Base-by-base conservation (phyloP, 2,888 invertebrate species). In the Campoplex nolae region DNA sequence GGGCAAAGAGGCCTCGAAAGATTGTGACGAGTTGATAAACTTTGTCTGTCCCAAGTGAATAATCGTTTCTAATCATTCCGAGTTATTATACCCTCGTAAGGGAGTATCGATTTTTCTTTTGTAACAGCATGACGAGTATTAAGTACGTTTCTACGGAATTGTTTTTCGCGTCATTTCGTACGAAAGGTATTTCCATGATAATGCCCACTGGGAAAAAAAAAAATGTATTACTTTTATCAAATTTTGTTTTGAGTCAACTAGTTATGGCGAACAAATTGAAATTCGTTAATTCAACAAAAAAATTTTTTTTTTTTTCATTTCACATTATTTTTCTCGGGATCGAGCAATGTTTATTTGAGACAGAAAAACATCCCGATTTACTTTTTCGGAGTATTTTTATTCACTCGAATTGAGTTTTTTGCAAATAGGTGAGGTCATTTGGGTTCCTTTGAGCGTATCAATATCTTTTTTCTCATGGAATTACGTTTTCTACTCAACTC, bases 21-120 rank as follows among this genome's bases (percentile, higher is more conserved):
- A 86, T 86, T 23, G 62, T 70, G 62, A 62, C 54, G 45, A 62
- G 78, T 65, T 79, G 86, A 86, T 79, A 83, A 83, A 79, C 62
- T 71, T 73, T 68, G 42, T 35, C 16, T 32, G 35, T 23, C 35
- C 58, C n/a, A 45, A 62, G 79, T 42, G 48, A 58, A 85, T 32
- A 32, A 54, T 78, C 18, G 51, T 73, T 68, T 80, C 65, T 56
- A n/a, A 70, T 84, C 28, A 81, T 76, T 73, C 54, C 28, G 23
- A 45, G 68, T 35, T 18, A 81, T 71, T 67, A 23, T 32, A 73
- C 68, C 28, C 28, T 32, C 76, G 38, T 16, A 65, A 51, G 23
- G 35, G 51, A 16, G 48, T 9, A 56, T 70, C 7, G 68, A 78
- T 56, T 68, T 78, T 54, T 54, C 2, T 38, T 16, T 23, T 11